These are phyloP conservation scores for Pogona vitticeps DNA, from an alignment of 2,113 vertebrate genomes.

Conservation along the genomic window DNA sequence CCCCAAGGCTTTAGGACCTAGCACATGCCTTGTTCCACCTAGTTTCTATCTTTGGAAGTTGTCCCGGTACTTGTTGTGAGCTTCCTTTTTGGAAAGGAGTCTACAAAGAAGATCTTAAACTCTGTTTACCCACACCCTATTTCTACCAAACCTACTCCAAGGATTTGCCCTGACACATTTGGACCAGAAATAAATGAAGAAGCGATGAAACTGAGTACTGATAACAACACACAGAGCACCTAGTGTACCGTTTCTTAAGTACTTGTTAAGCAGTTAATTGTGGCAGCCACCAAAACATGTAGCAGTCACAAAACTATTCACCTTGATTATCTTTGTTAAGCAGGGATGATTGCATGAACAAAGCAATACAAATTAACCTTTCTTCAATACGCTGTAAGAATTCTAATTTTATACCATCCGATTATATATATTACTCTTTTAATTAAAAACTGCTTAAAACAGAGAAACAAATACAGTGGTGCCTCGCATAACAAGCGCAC, in stretches of 20 bases:
- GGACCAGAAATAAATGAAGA: not conserved
- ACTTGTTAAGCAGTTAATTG: too few species aligned
- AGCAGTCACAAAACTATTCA: too few species aligned
- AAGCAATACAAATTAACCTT: not conserved
- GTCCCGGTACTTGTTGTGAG: too few species aligned
- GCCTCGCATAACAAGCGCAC: too few species aligned
- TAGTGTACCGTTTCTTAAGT: not conserved
- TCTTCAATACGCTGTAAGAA: not conserved
- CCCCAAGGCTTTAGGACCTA: too few species aligned
- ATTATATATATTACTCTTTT: not conserved
- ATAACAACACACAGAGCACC: not conserved
- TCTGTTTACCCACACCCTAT: not conserved
- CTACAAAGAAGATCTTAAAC: not conserved
- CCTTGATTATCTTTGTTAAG: not conserved
- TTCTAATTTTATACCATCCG: not conserved
- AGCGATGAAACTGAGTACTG: not conserved
- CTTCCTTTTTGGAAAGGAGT: not conserved
- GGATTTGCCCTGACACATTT: not conserved
- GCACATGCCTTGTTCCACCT: too few species aligned
- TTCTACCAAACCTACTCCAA: not conserved
- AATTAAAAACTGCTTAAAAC: not conserved
- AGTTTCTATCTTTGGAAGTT: too few species aligned
- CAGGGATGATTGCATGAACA: not conserved
- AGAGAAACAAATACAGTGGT: not conserved
- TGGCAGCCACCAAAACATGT: not conserved